Percentiles rank a stretch among this genome's conserved stretches.
Conservation (phyloP, 2,113 vertebrate genomes). For the Trematomus loennbergii region DNA sequence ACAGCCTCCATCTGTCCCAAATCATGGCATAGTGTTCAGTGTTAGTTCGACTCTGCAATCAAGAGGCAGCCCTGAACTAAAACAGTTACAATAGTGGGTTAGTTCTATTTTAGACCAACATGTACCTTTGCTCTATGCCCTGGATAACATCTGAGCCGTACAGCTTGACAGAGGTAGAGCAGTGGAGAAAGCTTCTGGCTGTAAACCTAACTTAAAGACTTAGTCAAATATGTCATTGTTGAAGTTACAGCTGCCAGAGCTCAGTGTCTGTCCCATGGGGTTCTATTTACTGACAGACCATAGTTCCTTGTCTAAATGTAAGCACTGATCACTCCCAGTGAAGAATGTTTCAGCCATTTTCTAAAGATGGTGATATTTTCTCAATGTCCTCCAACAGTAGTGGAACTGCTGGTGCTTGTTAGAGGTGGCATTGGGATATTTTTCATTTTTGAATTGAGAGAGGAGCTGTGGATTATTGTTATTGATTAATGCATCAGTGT, state of each 20-base stretch:
- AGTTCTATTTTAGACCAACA: not conserved
- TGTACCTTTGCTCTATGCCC: not conserved
- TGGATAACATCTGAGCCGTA: slow-evolving; percentile 8
- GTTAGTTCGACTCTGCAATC: not conserved
- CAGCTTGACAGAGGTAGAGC: not conserved
- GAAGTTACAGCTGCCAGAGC: not conserved
- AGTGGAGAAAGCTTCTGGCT: not conserved
- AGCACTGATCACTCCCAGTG: not conserved
- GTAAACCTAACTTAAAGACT: not conserved
- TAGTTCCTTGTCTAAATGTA: slow-evolving; percentile 4
- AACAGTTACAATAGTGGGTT: slow-evolving; percentile 8
- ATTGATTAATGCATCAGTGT: no score
- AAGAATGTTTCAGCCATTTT: not conserved
- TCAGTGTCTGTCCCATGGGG: slow-evolving; percentile 5
- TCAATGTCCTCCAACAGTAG: no score
- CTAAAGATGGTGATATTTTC: not conserved
- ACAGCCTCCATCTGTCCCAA: not conserved
- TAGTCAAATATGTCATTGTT: slow-evolving; percentile 8
- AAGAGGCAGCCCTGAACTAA: not conserved
- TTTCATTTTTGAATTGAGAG: no score
- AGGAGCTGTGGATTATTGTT: no score
- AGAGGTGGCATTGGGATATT: no score
- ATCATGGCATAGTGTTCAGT: not conserved
- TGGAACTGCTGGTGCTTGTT: no score
- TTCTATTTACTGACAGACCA: slow-evolving; percentile 24